Base-by-base conservation (phyloP, 2,113 vertebrate species). In the Hyperopisus bebe region DNA sequence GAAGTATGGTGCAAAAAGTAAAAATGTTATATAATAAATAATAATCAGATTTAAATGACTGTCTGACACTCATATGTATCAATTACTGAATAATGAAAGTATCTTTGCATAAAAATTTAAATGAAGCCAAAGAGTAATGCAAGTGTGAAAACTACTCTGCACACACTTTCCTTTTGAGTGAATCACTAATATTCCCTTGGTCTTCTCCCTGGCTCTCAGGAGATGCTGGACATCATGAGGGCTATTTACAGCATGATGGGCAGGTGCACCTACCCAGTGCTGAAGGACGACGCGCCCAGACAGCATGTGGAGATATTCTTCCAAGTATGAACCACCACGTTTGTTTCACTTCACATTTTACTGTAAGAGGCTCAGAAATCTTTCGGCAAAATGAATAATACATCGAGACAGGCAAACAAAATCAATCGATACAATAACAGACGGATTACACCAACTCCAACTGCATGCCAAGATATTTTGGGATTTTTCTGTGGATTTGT, bases 221-320 rank as follows among this genome's bases (percentile, higher is more conserved):
- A 99, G 92, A 99, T 99, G 98, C 98, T 96, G 51, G 98, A 98
- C 94, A 99, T 99, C 0, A 98, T 99, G 91, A 97, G 98, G 92
- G 98, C 98, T 42, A 99, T 99, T 93, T 99, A 99, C 83, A 98
- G 98, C 93, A 99, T 99, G 98, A 99, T 99, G 98, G 98, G 98
- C 48, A 98, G 98, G 89, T 99, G 97, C 93, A 99, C 98, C 0
- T 98, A 98, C 83, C 98, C 98, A 0, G 97, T 96, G 86, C 95
- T 99, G 92, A 99, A 96, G 94, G 97, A 96, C 2, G 98, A 99
- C 47, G 97, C 98, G 9, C 97, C 98, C 42, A 97, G 96, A 90
- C 98, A 98, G 91, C 98, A 99, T 0, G 98, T 99, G 93, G 98
- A 99, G 5, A 95, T 97, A 82, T 99, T 99, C 95, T 99, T 99